These are phyloP conservation scores for Poeciliopsis occidentalis DNA, from an alignment of 2,113 vertebrate species.

Conservation along the genomic window DNA sequence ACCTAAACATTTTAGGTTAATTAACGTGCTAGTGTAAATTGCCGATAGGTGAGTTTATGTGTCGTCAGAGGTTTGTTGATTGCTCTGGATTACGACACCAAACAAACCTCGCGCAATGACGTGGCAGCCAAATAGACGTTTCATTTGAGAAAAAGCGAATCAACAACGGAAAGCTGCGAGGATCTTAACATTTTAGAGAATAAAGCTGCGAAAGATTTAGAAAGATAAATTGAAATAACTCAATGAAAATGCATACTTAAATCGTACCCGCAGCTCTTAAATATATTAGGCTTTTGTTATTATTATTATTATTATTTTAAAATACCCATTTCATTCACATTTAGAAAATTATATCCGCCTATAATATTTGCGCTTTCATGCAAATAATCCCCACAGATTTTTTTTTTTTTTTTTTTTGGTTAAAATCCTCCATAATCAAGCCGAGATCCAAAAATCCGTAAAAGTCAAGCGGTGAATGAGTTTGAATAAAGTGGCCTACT, in stretches of 20 bases:
- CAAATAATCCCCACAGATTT: background rate
- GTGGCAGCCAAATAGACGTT: background rate
- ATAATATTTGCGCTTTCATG: background rate
- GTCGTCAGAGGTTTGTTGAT: no score
- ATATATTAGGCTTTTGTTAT: no score
- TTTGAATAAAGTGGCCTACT: conserved; percentile 9
- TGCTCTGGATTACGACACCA: no score
- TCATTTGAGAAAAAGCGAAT: background rate
- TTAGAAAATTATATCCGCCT: background rate
- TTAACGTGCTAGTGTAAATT: background rate
- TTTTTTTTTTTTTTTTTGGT: background rate
- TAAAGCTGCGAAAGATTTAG: background rate
- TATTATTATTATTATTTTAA: background rate
- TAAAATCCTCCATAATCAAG: background rate
- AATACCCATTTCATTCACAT: background rate
- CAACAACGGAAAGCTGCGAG: background rate
- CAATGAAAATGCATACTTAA: no score
- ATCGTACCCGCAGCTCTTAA: no score
- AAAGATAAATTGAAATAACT: no score
- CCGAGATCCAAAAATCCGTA: background rate
- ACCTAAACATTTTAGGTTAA: background rate
- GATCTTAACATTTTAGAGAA: background rate
- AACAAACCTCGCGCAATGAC: no score
- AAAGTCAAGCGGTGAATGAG: background rate
- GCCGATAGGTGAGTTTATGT: background rate